Evolutionary conservation across 2,888 invertebrate genomes (phyloP).

Genomic region (Oeneis ivallda): DNA sequence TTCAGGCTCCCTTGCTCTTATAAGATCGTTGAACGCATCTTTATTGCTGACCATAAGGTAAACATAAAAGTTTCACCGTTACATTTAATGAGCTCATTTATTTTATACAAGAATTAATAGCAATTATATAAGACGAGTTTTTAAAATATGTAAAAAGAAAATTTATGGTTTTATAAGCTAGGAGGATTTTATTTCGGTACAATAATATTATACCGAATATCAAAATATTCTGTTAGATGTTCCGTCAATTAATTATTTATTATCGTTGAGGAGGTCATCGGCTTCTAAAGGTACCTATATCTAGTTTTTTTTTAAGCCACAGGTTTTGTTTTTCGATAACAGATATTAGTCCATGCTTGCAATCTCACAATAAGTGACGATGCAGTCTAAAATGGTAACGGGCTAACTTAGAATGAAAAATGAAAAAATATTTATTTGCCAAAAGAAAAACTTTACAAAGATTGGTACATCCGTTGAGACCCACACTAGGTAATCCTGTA

Average conservation of each 20-base stretch:
- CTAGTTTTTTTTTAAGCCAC: too few relatives aligned
- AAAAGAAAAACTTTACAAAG: too few relatives aligned
- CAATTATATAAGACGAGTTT: neutral
- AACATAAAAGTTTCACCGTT: conserved; percentile 24
- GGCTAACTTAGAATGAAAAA: too few relatives aligned
- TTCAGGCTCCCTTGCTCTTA: conserved; percentile 24
- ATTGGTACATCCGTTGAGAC: too few relatives aligned
- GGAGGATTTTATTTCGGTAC: neutral
- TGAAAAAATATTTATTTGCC: too few relatives aligned
- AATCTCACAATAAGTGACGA: too few relatives aligned
- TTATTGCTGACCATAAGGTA: conserved; percentile 12
- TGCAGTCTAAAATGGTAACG: too few relatives aligned
- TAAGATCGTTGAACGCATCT: conserved; percentile 29
- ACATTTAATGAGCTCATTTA: conserved; percentile 7
- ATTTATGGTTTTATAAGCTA: neutral
- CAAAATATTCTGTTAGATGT: too few relatives aligned
- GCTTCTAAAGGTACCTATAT: neutral
- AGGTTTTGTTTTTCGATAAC: too few relatives aligned
- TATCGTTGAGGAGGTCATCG: neutral
- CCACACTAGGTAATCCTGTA: too few relatives aligned
- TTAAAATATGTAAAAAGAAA: neutral
- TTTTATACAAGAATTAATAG: conserved; percentile 8
- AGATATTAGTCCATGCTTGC: too few relatives aligned
- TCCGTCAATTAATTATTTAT: neutral
- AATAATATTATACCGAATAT: neutral